Base-by-base conservation (phyloP, 35 echinoderm and acorn worm species). In the Ptychodera flava region DNA sequence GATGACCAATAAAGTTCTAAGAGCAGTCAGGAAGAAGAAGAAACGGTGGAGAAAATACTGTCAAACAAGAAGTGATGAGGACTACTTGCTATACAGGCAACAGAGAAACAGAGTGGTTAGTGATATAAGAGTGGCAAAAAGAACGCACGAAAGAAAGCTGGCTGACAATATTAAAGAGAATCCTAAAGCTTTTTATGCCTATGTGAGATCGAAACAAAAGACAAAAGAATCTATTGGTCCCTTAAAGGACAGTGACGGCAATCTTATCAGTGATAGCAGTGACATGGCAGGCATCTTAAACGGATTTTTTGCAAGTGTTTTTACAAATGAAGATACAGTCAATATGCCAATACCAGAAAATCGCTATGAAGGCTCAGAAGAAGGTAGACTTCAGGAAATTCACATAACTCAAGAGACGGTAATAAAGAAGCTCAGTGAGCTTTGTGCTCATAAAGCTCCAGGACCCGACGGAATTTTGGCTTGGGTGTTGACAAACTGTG, bases 391-490 rank as follows among this genome's bases (percentile, higher is more conserved):
- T 6, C 6, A 6, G 22, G 45, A 64, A 12, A 64, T 64, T 64
- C 6, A 22, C 45, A 64, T 64, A 12, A 12, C 45, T 6, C 6
- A 35, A 16, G 53, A 84, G 52, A 81, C 85, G 31, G 90, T 88
- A 27, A 35, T 78, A 28, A 84, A 79, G 33, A 79, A 37, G 28
- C 80, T 92, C 1, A 83, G 79, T 79, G 32, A 34, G 12, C 33
- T 92, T 1, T 81, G 88, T 37, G 15, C 52, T 31, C 16, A 83
- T 33, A 92, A 92, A 79, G 85, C 90, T 36, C 29, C 79, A 0
- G 87, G 86, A 16, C 87, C 79, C 16, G 91, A 89, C 31, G 34
- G 80, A 1, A 89, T 93, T 36, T 87, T 78, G 2, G 31, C 87
- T 28, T 34, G 80, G 29, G 35, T 85, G 16, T n/a, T 93, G 79